phyloP scores from a whole-genome alignment of 2,113 vertebrate species.

The Heterotilapia buettikoferi region DNA sequence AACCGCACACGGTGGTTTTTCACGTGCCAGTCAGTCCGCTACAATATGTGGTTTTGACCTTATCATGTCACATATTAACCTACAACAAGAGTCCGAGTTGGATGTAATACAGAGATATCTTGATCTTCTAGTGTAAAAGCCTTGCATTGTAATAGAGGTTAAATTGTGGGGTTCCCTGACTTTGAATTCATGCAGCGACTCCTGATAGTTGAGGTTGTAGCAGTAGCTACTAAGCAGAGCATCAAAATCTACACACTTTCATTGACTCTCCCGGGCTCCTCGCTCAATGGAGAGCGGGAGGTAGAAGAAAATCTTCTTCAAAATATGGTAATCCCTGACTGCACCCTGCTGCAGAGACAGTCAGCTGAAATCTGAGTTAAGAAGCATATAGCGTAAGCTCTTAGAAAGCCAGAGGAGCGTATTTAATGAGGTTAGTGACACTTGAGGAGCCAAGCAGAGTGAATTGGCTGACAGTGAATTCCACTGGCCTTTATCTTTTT shows the following conservation, averaged over 20 bases:
- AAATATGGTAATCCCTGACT: conserved; percentile 69
- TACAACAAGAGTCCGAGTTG: background rate
- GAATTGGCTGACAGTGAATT: conserved; percentile 12
- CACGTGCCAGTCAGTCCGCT: background rate
- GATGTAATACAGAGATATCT: background rate
- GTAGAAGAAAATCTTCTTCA: conserved; percentile 53
- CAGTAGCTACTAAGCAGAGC: background rate
- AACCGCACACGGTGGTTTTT: background rate
- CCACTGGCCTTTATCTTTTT: background rate
- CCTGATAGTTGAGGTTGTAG: conserved; percentile 10
- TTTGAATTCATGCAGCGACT: conserved; percentile 1
- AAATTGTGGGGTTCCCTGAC: conserved; percentile 12
- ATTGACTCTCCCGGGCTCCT: background rate
- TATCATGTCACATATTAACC: background rate
- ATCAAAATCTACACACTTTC: conserved; percentile 16
- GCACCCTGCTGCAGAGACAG: conserved; percentile 35
- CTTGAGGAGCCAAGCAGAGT: conserved; percentile 44
- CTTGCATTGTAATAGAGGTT: background rate
- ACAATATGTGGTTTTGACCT: background rate
- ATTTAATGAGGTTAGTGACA: conserved; percentile 63
- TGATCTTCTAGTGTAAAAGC: conserved; percentile 3
- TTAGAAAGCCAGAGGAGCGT: conserved; percentile 6
- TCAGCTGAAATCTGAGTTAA: conserved; percentile 53
- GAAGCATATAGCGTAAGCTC: conserved; percentile 48
- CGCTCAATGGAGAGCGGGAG: conserved; percentile 21